Evolutionary conservation across 2,113 vertebrate genomes (phyloP), one percentile per base, ranked within the genome.

Genomic region (Equus quagga): DNA sequence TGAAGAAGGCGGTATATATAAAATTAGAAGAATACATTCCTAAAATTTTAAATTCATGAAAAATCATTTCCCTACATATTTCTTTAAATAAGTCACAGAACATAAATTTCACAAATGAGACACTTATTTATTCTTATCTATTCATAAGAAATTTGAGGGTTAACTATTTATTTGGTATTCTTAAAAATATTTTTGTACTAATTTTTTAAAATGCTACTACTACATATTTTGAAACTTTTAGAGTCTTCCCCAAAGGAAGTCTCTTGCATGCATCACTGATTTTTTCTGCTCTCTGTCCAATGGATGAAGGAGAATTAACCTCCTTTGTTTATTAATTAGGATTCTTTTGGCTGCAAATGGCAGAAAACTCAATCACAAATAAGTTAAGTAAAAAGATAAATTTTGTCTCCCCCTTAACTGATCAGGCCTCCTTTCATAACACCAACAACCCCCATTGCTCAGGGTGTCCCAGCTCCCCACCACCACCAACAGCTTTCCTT

Each of bases 181-280:
- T 96, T 88, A 79, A 91, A 64, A 84, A 83, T 65, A 73, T 18
- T 84, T 89, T 84, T 65, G 24, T n/a, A 33, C 31, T 72, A 62
- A 12, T 64, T 79, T 82, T 84, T 84, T 26, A 13, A 87, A 72
- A 60, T 75, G 8, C 8, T 72, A 8, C 12, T 81, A 51, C 28
- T 93, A 73, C 23, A 36, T 67, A 46, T 92, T 83, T 79, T 36
- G 28, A 94, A 73, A 78, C 41, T 58, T 67, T 65, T 19, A 67
- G 46, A 65, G 28, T 49, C 15, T 5, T 41, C 49, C 14, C 41
- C 13, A 24, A 62, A 51, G 56, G 49, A 84, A 80, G 44, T 56
- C 12, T 31, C 49, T 70, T 62, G 31, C 26, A 31, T 64, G 72
- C 46, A 67, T 60, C 24, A 54, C 44, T 81, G 41, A 46, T 46